Conservation (phyloP, 1,140 invertebrate genomes). For the Dendrolimus kikuchii region DNA sequence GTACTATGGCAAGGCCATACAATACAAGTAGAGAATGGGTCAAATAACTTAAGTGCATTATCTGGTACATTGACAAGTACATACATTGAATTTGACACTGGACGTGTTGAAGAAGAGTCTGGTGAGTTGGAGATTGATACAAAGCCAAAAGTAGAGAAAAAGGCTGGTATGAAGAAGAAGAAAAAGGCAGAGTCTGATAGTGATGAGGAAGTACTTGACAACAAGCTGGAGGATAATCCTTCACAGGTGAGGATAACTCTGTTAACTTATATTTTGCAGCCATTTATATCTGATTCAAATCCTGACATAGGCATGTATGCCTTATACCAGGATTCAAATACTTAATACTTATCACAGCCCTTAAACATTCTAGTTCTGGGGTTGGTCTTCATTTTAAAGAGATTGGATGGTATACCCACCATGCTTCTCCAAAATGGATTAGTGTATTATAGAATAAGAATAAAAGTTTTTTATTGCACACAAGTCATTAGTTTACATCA, state of each 20-base stretch:
- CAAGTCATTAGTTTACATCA: no score
- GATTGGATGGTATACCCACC: no score
- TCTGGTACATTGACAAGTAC: constrained; percentile 27
- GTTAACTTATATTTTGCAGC: no score
- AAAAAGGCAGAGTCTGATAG: constrained; percentile 65
- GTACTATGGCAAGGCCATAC: constrained; percentile 76
- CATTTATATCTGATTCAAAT: no score
- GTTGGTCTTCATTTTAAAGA: no score
- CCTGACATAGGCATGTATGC: no score
- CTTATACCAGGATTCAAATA: no score
- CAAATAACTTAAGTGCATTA: constrained; percentile 47
- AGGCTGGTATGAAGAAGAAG: constrained; percentile 67
- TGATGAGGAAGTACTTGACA: constrained; percentile 66
- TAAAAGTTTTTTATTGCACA: no score
- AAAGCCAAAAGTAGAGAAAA: constrained; percentile 68
- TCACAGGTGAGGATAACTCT: constrained; percentile 34
- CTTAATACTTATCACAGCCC: no score
- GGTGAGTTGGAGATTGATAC: constrained; percentile 58
- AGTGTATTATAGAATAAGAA: no score
- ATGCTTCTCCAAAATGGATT: no score
- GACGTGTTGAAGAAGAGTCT: constrained; percentile 39
- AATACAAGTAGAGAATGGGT: constrained; percentile 72
- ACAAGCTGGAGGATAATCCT: constrained; percentile 69
- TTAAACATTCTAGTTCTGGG: no score
- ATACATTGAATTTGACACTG: constrained; percentile 46